Percentiles rank a stretch among this genome's conserved stretches.
phyloP scores from a whole-genome alignment of 2,113 vertebrate genomes.

The Percina caprodes region DNA sequence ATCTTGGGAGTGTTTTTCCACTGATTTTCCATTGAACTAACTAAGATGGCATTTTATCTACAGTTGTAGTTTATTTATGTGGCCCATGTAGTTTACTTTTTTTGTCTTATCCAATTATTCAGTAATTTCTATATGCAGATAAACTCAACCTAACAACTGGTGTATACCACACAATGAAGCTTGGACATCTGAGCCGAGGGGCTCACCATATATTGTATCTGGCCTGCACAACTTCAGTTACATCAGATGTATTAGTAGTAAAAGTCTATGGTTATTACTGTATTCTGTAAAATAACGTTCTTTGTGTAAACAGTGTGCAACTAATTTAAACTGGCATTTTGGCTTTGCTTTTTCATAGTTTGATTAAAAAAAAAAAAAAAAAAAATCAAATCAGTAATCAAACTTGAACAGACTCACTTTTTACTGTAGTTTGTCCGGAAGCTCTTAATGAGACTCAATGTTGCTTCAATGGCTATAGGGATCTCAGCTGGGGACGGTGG shows the following conservation, averaged over 20 bases:
- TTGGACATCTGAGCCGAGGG: background rate
- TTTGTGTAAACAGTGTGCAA: background rate
- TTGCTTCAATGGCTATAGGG: slow-evolving; percentile 87
- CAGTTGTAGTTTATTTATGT: background rate
- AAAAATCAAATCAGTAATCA: background rate
- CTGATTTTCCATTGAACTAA: background rate
- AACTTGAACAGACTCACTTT: slow-evolving; percentile 77
- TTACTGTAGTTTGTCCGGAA: slow-evolving; percentile 89
- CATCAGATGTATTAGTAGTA: background rate
- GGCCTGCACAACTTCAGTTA: background rate
- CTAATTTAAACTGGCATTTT: background rate
- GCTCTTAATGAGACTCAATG: slow-evolving; percentile 80
- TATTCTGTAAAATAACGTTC: background rate
- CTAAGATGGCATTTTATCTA: background rate
- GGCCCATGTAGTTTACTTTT: background rate
- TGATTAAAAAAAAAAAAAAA: too few relatives aligned
- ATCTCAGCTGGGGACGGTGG: slow-evolving; percentile 91
- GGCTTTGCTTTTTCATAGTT: too few relatives aligned
- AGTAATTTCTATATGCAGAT: background rate
- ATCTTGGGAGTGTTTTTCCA: background rate
- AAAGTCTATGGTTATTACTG: background rate
- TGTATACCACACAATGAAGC: background rate
- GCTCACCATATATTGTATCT: background rate
- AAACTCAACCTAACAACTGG: background rate
- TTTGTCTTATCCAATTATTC: background rate